A percentile compares a stretch with the other conserved stretches of the same genome.
Conservation (phyloP, 2,888 invertebrate genomes). For the Drosophila subquinaria region DNA sequence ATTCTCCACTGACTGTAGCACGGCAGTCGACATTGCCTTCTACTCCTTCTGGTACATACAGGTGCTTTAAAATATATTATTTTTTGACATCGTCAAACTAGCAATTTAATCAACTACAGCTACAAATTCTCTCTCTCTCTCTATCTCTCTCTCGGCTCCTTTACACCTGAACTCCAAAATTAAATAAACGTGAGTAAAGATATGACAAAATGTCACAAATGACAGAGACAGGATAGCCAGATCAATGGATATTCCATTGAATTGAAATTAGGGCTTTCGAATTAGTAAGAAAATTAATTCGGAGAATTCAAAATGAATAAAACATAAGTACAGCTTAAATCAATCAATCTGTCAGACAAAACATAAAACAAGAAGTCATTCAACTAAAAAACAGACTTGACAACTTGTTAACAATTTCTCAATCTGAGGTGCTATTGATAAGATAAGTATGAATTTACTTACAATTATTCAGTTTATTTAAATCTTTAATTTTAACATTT, state of each 20-base stretch:
- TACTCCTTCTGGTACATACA: background rate
- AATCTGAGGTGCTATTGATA: background rate
- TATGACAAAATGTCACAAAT: slow-evolving; percentile 14
- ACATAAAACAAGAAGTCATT: background rate
- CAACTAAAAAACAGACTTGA: background rate
- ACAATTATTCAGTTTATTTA: background rate
- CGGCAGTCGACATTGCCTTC: background rate
- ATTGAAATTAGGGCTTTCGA: background rate
- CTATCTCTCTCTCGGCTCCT: background rate
- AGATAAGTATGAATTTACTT: background rate
- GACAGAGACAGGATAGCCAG: slow-evolving; percentile 1
- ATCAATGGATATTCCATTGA: slow-evolving; percentile 2
- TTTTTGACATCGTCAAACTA: slow-evolving; percentile 3
- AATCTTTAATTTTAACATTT: background rate
- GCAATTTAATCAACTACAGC: slow-evolving; percentile 1
- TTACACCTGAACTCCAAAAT: slow-evolving; percentile 29
- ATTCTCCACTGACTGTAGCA: background rate
- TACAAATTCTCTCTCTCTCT: background rate
- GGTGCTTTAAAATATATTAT: background rate
- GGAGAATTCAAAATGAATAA: background rate
- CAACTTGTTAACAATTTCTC: background rate
- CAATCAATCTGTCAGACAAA: slow-evolving; percentile 2
- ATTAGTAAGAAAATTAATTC: background rate
- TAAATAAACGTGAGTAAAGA: slow-evolving; percentile 50
- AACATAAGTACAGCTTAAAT: background rate